Evolutionary conservation across 2,113 vertebrate genomes (phyloP).

Genomic region (Malurus cyaneus): DNA sequence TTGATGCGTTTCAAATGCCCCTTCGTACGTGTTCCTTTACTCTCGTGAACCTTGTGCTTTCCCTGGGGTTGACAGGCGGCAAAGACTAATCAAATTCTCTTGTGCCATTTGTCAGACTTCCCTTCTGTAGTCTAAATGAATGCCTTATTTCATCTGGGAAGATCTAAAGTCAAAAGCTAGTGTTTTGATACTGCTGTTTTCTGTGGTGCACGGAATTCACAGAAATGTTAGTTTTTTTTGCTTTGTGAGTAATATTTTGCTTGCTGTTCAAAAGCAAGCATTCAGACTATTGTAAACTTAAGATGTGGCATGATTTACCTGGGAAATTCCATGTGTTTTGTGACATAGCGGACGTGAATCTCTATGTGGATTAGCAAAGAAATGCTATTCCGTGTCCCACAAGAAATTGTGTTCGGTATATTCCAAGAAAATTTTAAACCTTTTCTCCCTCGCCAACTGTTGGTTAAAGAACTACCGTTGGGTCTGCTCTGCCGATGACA

Average conservation of each 20-base stretch:
- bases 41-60: not conserved
- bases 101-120: not conserved
- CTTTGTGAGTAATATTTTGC: not conserved
- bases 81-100: not conserved
- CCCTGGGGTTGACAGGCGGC: not conserved
- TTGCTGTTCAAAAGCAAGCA: not conserved
- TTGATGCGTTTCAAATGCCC: not conserved
- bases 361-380: not conserved
- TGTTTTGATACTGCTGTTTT: not conserved
- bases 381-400: not conserved
- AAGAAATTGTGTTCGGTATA: not conserved
- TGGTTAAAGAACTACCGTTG: not conserved
- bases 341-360: not conserved
- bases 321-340: not conserved
- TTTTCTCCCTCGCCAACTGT: fast-evolving
- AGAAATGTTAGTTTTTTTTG: not conserved
- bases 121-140: not conserved
- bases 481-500: not conserved
- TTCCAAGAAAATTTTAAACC: not conserved
- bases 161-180: not conserved
- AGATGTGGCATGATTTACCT: not conserved
- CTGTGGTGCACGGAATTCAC: not conserved
- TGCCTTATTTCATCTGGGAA: not conserved
- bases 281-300: not conserved
- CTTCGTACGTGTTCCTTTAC: not conserved